Evolutionary conservation across 2,113 vertebrate species (phyloP).

Genomic region (Vireo altiloquus): DNA sequence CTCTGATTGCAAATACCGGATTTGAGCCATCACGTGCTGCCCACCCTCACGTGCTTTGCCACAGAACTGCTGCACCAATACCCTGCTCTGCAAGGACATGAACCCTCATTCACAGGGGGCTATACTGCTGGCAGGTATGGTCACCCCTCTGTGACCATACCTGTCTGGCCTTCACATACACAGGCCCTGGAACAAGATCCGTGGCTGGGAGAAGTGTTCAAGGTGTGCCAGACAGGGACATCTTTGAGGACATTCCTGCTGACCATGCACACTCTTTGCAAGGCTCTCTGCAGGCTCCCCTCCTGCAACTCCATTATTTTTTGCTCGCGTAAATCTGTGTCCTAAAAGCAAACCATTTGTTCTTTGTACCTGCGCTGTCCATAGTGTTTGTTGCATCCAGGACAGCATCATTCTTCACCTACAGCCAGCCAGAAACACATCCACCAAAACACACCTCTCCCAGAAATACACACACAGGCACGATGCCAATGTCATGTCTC

Average conservation of each 20-base stretch:
- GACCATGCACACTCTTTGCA: not conserved
- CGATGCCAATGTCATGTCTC: rapidly evolving
- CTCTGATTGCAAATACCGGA: not conserved
- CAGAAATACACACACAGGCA: rapidly evolving
- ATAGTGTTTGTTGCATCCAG: not conserved
- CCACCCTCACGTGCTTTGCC: not conserved
- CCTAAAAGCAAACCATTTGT: not conserved
- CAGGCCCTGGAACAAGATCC: not conserved
- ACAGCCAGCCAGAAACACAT: not conserved
- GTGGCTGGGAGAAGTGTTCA: rapidly evolving
- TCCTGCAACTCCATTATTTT: not conserved
- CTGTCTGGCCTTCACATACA: not conserved
- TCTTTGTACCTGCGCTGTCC: not conserved
- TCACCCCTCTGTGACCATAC: not conserved
- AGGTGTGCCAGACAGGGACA: not conserved
- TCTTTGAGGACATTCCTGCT: not conserved
- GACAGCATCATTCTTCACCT: not conserved
- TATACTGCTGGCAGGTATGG: rapidly evolving
- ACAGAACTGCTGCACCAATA: not conserved
- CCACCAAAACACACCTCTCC: not conserved
- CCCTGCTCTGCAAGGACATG: not conserved
- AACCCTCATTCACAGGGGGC: not conserved
- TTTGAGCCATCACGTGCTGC: not conserved
- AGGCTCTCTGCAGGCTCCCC: not conserved
- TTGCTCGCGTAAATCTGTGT: not conserved